Evolutionary conservation across 1,140 invertebrate genomes (phyloP), one percentile per base, ranked within the genome.

Genomic region (Scaptomyza graminum): DNA sequence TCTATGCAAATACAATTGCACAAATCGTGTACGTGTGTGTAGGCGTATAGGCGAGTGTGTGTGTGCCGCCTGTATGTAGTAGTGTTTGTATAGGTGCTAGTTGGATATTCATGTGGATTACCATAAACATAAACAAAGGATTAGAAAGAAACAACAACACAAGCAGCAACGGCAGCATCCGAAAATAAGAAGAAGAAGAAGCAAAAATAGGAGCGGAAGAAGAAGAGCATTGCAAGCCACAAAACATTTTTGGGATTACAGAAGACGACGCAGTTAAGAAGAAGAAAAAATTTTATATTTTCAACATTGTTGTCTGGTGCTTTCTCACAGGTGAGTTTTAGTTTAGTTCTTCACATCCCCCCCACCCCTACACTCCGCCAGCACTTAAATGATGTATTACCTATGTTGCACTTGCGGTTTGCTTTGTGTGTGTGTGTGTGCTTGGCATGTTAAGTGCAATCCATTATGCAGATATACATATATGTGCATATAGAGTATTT

Each of bases 391-490:
- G 80, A 89, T 84, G 85, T 70, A 84, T 84, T 81, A 74, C 79
- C 70, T 47, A 44, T 18, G 71, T 60, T 74, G 79, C 76, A 79
- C 64, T 89, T 89, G 84, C 68, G 84, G 84, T 74, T 84, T 76
- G 51, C 49, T 61, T 31, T 65, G 41, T 39, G 1, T 34, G 13
- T 15, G n/a, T 44, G n/a, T 59, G 46, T 39, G 68, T 71, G 69
- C 81, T 78, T 79, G 80, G 80, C 85, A 90, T 85, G 85, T 90
- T 85, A 90, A 85, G 85, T 90, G 85, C 85, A 90, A 90, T 90
- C 75, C 85, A 90, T 90, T 90, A 90, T 88, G 80, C 70, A 79
- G 74, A 87, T 85, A 85, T 71, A 78, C 65, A 68, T 68, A 49
- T 52, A 22, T 22, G 18, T 22, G 34, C 11, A 37, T 37, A 12